Percentiles rank a stretch among this genome's conserved stretches.
phyloP scores from a whole-genome alignment of 1,140 invertebrate genomes.

The Cydia splendana region DNA sequence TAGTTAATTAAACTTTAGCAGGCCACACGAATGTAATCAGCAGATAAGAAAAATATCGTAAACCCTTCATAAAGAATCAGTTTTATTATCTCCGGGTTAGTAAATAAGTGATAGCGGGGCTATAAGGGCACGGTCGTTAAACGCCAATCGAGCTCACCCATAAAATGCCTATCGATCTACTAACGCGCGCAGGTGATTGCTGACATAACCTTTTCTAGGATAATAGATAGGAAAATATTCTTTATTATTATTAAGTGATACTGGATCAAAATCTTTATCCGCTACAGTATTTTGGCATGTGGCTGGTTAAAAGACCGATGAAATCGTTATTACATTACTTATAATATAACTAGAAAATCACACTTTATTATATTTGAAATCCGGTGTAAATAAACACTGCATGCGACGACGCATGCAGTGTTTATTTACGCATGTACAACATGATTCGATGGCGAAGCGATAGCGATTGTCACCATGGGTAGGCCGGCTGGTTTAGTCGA shows the following conservation, averaged over 20 bases:
- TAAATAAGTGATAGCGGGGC: conserved; percentile 9
- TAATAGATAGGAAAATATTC: background rate
- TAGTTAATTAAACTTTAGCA: background rate
- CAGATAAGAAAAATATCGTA: background rate
- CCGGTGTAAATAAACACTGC: background rate
- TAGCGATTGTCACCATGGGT: too few relatives aligned
- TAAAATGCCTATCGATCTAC: conserved; percentile 14
- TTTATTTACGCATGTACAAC: too few relatives aligned
- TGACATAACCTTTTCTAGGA: background rate
- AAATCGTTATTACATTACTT: background rate
- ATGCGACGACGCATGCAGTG: background rate
- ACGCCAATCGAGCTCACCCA: conserved; percentile 9
- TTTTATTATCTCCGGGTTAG: background rate
- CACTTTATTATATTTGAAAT: background rate
- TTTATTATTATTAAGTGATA: background rate
- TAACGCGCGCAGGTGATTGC: background rate
- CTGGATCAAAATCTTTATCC: background rate
- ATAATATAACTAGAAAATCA: background rate
- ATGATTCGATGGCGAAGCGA: too few relatives aligned
- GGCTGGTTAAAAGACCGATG: too few relatives aligned
- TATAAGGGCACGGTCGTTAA: conserved; percentile 25
- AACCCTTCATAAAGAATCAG: conserved; percentile 8
- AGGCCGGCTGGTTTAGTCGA: too few relatives aligned
- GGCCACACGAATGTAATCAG: background rate
- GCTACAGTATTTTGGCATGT: too few relatives aligned